Evolutionary conservation across 2,888 invertebrate genomes (phyloP).

Genomic region (Synanthedon formicaeformis): DNA sequence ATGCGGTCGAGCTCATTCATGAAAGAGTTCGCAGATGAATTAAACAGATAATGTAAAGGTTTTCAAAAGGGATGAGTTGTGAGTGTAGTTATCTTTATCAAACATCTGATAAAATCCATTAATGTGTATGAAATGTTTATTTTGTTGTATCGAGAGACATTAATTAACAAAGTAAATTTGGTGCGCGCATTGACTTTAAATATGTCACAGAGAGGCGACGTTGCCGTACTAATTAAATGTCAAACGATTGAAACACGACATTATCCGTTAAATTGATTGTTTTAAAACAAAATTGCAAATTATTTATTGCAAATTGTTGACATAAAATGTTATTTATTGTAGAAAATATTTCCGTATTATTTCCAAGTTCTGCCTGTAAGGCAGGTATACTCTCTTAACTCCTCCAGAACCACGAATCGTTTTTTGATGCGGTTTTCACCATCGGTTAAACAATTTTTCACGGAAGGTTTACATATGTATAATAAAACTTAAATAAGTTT

Average conservation of each 20-base stretch:
- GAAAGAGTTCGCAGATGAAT: conserved; percentile 66
- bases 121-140: background rate
- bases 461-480: too few species aligned
- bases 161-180: background rate
- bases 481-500: too few species aligned
- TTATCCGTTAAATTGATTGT: background rate
- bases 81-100: conserved; percentile 6
- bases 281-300: conserved; percentile 1
- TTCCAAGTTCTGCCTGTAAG: too few species aligned
- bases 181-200: background rate
- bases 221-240: background rate
- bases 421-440: too few species aligned
- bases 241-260: background rate
- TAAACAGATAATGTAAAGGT: conserved; percentile 63
- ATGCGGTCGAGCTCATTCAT: conserved; percentile 57
- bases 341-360: too few species aligned
- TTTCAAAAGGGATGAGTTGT: conserved; percentile 31
- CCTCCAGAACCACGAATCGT: too few species aligned
- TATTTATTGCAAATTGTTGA: background rate
- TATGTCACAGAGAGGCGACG: background rate
- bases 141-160: background rate
- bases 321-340: too few species aligned
- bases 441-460: too few species aligned
- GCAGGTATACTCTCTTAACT: too few species aligned
- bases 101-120: background rate